A percentile compares a stretch with the other conserved stretches of the same genome.
phyloP scores from a whole-genome alignment of 2,113 vertebrate genomes.

The Diglossa brunneiventris region DNA sequence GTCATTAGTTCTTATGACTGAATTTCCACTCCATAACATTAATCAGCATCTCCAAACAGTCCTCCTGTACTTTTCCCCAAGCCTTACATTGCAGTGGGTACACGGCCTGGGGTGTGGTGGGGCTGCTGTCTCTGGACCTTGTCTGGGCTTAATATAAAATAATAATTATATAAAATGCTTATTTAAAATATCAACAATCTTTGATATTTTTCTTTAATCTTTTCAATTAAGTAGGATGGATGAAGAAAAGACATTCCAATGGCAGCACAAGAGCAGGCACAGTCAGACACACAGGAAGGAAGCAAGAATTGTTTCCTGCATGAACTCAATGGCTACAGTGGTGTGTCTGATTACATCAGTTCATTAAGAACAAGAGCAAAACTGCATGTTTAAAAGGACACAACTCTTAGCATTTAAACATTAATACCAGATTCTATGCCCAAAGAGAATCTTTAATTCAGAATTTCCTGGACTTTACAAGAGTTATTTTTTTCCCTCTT shows the following conservation, averaged over 20 bases:
- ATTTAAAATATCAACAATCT: not conserved
- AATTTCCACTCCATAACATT: conserved; percentile 56
- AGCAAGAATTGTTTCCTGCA: not conserved
- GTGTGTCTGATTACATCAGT: not conserved
- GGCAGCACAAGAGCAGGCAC: not conserved
- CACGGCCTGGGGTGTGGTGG: not conserved
- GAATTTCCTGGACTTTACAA: not conserved
- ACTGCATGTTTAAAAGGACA: not conserved
- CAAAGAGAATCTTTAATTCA: not conserved
- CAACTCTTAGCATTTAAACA: not conserved
- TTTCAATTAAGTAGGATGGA: not conserved
- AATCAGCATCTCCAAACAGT: conserved; percentile 35
- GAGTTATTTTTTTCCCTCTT: not conserved
- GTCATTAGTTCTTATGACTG: conserved; percentile 68
- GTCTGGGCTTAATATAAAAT: not conserved
- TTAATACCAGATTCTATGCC: not conserved
- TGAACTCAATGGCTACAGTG: not conserved
- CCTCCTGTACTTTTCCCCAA: not conserved
- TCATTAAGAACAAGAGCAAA: not conserved
- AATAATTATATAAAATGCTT: not conserved
- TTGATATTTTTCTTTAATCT: too few species aligned
- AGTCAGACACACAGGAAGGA: not conserved
- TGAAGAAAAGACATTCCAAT: not conserved
- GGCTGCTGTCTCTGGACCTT: not conserved
- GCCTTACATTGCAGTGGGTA: not conserved